These are phyloP conservation scores for Phoxinus dragarum DNA, from an alignment of 2,797 vertebrate species.

Conservation along the genomic window DNA sequence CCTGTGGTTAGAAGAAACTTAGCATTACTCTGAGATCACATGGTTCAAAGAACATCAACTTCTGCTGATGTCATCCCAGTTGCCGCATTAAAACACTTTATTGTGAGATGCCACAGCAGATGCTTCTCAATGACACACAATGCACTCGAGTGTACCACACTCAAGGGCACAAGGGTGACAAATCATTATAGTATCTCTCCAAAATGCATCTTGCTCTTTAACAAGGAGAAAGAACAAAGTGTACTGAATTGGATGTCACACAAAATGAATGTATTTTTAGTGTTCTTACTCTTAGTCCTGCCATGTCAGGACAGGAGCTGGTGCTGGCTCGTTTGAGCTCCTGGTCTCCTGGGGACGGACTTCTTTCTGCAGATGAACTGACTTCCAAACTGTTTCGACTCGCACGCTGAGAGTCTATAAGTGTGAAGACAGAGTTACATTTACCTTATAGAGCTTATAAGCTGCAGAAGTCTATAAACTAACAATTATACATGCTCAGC, in stretches of 20 bases:
- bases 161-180: background rate
- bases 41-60: background rate
- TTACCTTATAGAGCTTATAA: background rate
- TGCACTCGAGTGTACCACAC: background rate
- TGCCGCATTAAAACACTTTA: constrained; percentile 4
- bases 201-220: background rate
- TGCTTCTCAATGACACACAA: background rate
- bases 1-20: constrained; percentile 58
- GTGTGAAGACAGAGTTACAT: background rate
- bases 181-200: background rate
- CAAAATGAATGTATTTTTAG: background rate
- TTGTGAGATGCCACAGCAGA: constrained; percentile 1
- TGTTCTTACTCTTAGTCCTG: constrained; percentile 71
- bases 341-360: constrained; percentile 61
- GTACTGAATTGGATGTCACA: background rate
- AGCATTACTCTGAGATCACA: background rate
- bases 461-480: background rate
- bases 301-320: constrained; percentile 79
- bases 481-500: background rate
- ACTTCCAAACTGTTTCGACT: constrained; percentile 16
- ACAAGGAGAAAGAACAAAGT: background rate
- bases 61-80: background rate
- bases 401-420: constrained; percentile 19
- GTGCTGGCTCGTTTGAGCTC: constrained; percentile 62
- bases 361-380: constrained; percentile 23